Base-by-base conservation (phyloP, 1,140 invertebrate species). In the Lepidurus arcticus region DNA sequence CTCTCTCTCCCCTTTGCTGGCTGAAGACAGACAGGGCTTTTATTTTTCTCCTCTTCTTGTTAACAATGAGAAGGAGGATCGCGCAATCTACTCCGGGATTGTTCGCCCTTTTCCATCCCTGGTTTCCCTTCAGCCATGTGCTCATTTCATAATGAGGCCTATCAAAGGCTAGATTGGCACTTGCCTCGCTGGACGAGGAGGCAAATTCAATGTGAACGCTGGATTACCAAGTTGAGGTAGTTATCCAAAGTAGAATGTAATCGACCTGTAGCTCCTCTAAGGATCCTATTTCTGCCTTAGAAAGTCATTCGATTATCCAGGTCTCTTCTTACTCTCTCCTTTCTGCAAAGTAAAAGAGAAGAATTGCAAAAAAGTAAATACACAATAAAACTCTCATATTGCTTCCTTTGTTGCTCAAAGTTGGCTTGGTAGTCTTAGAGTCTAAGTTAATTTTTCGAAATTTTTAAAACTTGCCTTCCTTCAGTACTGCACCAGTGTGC, bases 141-240 rank as follows among this genome's bases (percentile, higher is more conserved):
- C 53, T 65, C n/a, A 65, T 13, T 65, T 21, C 53, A 1, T 65
- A 65, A 65, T 65, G 53, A 65, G 53, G 53, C 53, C 53, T 65
- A 65, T 65, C 53, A 65, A 34, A 65, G 53, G 5, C 53, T 11
- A 9, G 53, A 65, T 65, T 65, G 53, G 53, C 53, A 65, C 53
- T 65, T 65, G 53, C 53, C 53, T 65, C 3, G 53, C 8, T 65
- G 53, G 53, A 21, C 53, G 53, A 21, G 21, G 21, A 65, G 53
- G 53, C 53, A 65, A 13, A 65, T 65, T 65, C 53, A 65, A 65
- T 65, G 53, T 65, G 53, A 65, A 65, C 21, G 53, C n/a, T 65
- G 53, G 1, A 65, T 34, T 13, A 65, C 53, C 53, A 65, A 16
- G 53, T 65, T 65, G 53, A 65, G 53, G 16, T 21, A 65, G 53